Percentiles rank a stretch among this genome's conserved stretches.
Conservation (phyloP, 2,113 vertebrate genomes). For the Phoenicopterus ruber region DNA sequence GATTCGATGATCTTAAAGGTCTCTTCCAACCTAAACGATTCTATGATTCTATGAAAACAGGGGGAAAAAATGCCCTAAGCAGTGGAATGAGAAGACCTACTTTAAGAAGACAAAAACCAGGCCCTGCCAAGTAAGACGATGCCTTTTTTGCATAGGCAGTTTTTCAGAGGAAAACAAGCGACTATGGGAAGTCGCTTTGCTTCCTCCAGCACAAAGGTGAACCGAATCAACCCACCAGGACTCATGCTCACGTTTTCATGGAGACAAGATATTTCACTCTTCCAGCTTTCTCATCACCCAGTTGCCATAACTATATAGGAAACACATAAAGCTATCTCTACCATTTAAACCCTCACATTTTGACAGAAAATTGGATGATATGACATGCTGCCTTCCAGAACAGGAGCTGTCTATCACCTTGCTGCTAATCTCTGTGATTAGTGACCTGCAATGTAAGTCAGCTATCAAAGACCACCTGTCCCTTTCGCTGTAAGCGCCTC, state of each 20-base stretch:
- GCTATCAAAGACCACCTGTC: constrained; percentile 64
- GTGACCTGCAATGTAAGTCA: constrained; percentile 59
- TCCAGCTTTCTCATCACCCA: neutral
- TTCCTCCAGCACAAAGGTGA: neutral
- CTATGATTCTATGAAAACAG: too few species aligned
- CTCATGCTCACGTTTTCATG: neutral
- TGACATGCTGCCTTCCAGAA: constrained; percentile 29
- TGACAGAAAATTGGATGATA: constrained; percentile 55
- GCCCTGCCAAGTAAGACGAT: neutral
- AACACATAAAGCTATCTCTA: neutral
- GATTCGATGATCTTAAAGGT: too few species aligned
- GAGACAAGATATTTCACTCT: neutral
- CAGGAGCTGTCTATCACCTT: constrained; percentile 49
- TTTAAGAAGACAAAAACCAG: neutral
- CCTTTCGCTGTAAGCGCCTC: constrained; percentile 29
- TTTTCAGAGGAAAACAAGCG: neutral
- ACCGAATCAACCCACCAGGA: neutral
- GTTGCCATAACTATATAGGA: constrained; percentile 6
- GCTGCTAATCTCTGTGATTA: constrained; percentile 66
- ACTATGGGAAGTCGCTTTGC: neutral
- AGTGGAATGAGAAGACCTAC: neutral
- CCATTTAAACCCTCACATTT: constrained; percentile 36
- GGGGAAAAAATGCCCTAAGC: neutral
- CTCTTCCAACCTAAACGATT: too few species aligned
- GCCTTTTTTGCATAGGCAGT: neutral